These are phyloP conservation scores for Patiria pectinifera DNA, from an alignment of 53 echinoderm and acorn worm genomes.

Conservation along the genomic window DNA sequence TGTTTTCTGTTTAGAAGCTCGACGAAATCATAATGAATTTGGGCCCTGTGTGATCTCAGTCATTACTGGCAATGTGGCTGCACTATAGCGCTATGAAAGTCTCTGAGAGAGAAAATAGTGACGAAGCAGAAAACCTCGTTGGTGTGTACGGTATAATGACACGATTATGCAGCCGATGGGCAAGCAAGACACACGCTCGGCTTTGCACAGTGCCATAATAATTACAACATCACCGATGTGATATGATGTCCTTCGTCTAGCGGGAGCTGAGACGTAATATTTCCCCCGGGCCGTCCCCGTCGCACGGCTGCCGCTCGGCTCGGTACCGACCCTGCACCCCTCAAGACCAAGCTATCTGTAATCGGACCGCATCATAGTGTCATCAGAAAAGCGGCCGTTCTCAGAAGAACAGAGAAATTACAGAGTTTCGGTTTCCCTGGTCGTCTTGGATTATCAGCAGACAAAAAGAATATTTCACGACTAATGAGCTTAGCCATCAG, in stretches of 20 bases:
- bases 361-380: constrained; percentile 43
- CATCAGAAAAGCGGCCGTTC: constrained; percentile 43
- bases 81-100: too few relatives aligned
- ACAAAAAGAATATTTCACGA: constrained; percentile 38
- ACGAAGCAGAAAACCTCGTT: neutral
- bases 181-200: neutral
- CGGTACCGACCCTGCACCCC: constrained; percentile 20
- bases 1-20: too few relatives aligned
- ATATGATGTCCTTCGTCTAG: constrained; percentile 44
- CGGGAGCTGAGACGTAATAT: constrained; percentile 57
- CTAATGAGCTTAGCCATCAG: neutral
- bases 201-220: constrained; percentile 49
- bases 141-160: constrained; percentile 32
- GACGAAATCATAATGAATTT: too few relatives aligned
- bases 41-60: too few relatives aligned
- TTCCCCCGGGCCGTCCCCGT: constrained; percentile 10
- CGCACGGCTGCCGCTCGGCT: constrained; percentile 16
- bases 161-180: constrained; percentile 56
- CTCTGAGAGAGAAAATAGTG: neutral
- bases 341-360: neutral
- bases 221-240: constrained; percentile 57
- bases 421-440: constrained; percentile 8
- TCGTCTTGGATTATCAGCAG: neutral
- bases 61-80: neutral
- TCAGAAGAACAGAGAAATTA: constrained; percentile 17